Percentiles rank a stretch among this genome's conserved stretches.
Evolutionary conservation across 2,797 vertebrate species (phyloP).

Genomic region (Hypotaenidia okinawae): DNA sequence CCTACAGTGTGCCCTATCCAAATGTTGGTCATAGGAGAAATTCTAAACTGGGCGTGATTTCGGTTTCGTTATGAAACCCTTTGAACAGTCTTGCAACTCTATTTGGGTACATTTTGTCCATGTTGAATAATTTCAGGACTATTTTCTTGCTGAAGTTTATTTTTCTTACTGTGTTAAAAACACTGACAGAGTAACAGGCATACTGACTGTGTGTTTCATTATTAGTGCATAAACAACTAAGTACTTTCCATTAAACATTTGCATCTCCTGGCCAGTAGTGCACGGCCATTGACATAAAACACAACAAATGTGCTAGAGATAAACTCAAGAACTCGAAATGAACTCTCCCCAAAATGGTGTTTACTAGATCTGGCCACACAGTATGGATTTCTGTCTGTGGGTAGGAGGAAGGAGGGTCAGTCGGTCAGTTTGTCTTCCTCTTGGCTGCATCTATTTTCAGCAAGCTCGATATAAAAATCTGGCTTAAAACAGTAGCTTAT

Average conservation of each 20-base stretch:
- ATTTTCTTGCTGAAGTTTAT: background rate
- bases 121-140: background rate
- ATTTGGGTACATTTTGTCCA: background rate
- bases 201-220: background rate
- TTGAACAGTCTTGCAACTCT: background rate
- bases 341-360: background rate
- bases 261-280: background rate
- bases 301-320: background rate
- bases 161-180: background rate
- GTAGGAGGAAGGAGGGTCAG: background rate
- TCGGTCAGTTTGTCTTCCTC: background rate
- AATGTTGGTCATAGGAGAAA: background rate
- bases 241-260: background rate
- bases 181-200: background rate
- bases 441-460: background rate
- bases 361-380: background rate
- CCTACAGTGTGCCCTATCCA: background rate
- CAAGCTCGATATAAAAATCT: background rate
- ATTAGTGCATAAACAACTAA: background rate
- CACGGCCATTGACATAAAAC: background rate
- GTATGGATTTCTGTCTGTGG: background rate
- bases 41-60: background rate
- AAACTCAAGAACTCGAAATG: background rate
- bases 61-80: background rate
- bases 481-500: background rate